A percentile compares a stretch with the other conserved stretches of the same genome.
phyloP scores from a whole-genome alignment of 2,888 invertebrate species.

The Lasioglossum oenotherae region DNA sequence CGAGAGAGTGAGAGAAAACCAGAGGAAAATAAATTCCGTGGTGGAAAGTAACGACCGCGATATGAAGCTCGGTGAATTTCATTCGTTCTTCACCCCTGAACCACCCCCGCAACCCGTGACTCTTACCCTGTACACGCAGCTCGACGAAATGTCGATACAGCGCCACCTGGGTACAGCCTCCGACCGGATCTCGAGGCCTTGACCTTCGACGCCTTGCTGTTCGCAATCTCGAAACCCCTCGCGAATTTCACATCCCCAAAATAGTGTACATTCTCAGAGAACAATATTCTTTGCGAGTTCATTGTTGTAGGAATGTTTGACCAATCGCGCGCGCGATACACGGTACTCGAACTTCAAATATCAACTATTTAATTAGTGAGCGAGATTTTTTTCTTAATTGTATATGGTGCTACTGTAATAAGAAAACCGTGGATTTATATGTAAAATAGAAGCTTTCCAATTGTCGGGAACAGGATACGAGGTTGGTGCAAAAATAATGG shows the following conservation, averaged over 20 bases:
- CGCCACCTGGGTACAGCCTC: not conserved
- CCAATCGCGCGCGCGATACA: too few species aligned
- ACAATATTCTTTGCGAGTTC: too few species aligned
- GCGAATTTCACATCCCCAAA: not conserved
- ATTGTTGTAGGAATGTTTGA: too few species aligned
- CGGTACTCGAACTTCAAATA: too few species aligned
- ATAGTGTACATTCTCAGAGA: not conserved
- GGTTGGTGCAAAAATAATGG: not conserved
- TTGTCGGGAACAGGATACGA: too few species aligned
- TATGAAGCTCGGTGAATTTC: slow-evolving; percentile 71
- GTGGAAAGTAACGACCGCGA: slow-evolving; percentile 70
- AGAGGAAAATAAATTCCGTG: slow-evolving; percentile 68
- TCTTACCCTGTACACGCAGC: slow-evolving; percentile 20
- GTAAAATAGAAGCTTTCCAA: too few species aligned
- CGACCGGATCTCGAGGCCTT: not conserved
- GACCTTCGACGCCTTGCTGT: not conserved
- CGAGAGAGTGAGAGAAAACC: slow-evolving; percentile 8
- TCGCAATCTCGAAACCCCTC: not conserved
- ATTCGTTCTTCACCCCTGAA: slow-evolving; percentile 40
- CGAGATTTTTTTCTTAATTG: too few species aligned
- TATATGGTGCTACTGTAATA: too few species aligned
- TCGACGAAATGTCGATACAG: slow-evolving; percentile 51
- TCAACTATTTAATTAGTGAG: too few species aligned
- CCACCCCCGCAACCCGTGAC: not conserved
- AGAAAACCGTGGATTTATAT: too few species aligned